Evolutionary conservation across 2,888 invertebrate genomes (phyloP).

Genomic region (Conus canariensis): DNA sequence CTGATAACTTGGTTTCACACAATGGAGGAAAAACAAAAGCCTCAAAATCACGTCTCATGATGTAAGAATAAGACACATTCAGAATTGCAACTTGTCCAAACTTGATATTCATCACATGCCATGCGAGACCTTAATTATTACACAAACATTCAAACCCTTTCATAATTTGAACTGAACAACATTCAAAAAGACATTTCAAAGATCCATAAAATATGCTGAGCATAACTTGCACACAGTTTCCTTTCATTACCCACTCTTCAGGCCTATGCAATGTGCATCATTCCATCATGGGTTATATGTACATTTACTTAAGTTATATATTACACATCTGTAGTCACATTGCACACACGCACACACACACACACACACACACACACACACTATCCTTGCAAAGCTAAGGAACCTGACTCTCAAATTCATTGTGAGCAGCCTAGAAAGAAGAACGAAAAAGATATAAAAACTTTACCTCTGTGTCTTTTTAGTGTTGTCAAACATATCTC

Average conservation of each 20-base stretch:
- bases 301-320: conserved; percentile 14
- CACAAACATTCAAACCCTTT: conserved; percentile 11
- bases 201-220: not conserved
- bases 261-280: not conserved
- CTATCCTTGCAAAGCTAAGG: not conserved
- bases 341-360: not conserved
- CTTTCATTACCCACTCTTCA: not conserved
- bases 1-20: conserved; percentile 14
- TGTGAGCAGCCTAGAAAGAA: too few species aligned
- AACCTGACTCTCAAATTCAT: not conserved
- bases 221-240: not conserved
- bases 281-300: not conserved
- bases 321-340: not conserved
- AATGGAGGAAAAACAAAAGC: conserved; percentile 8
- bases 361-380: not conserved
- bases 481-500: too few species aligned
- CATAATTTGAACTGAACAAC: not conserved
- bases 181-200: conserved; percentile 21
- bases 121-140: not conserved
- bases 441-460: too few species aligned
- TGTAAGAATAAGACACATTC: conserved; percentile 36
- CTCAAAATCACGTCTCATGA: not conserved
- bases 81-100: conserved; percentile 23
- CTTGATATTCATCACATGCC: conserved; percentile 2
- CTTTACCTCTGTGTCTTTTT: too few species aligned